Evolutionary conservation across 37 sponge, comb jelly and placozoan genomes (phyloP), one percentile per base, ranked within the genome.

Genomic region (Dysidea cf. avara): DNA sequence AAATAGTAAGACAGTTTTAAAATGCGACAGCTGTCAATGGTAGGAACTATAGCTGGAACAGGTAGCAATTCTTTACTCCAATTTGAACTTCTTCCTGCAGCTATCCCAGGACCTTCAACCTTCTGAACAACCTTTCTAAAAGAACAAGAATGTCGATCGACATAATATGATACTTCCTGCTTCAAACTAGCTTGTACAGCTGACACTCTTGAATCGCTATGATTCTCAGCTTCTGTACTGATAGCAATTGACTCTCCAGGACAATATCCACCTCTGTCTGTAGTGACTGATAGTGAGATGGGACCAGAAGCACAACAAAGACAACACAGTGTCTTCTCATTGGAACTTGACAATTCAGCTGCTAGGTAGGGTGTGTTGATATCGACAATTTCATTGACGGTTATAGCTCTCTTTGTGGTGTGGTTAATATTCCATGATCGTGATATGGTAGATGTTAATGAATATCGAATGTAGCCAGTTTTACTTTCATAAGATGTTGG

Each of bases 271-370:
- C 43, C 66, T 18, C 85, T 74, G 14, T 81, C 62, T 11, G 69
- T 56, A n/a, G 53, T 22, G 18, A 66, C 86, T n/a, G 59, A 74
- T 21, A 89, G 55, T 2, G 54, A 29, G 7, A 89, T 72, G 24
- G 83, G 81, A 3, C 81, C 81, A 39, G 90, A 85, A 3, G 74
- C 64, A 68, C 90, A 89, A 76, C 90, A 89, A 14, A 89, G 58
- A 68, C 85, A 89, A 57, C 90, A 54, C 17, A 89, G 47, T 14
- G 60, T 71, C 56, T 84, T 89, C 31, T 85, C 56, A 22, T 52
- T 54, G 26, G 77, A 72, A 16, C 61, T 53, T 26, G 64, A 47
- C 26, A 54, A 7, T 1, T 76, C 74, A 39, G 16, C 31, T 18
- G 64, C 43, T 4, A 85, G 70, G 0, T 20, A 49, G 24, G 86